These are phyloP conservation scores for Erinaceus europaeus DNA, from an alignment of 2,113 vertebrate genomes.

Conservation along the genomic window DNA sequence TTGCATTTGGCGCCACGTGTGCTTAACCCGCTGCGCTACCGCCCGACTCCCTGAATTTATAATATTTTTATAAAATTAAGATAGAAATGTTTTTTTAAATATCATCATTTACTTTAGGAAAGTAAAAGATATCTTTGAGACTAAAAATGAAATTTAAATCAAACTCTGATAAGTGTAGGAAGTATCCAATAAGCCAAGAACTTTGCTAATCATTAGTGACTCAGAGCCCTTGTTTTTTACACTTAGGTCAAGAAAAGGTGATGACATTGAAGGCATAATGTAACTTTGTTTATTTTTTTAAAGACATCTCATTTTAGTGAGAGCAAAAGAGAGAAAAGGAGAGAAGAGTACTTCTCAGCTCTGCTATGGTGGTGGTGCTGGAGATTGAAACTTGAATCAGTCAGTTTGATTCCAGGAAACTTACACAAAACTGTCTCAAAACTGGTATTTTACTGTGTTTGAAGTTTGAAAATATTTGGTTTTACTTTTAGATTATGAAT, in stretches of 20 bases:
- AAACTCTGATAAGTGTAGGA: background rate
- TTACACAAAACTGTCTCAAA: background rate
- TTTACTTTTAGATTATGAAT: slow-evolving; percentile 30
- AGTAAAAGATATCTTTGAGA: background rate
- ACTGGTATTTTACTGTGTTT: background rate
- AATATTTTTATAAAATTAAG: too few species aligned
- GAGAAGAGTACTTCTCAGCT: too few species aligned
- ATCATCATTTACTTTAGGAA: background rate
- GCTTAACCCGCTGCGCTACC: too few species aligned
- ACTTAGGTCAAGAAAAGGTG: background rate
- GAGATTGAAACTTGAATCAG: too few species aligned
- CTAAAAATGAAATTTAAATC: background rate
- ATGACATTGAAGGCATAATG: background rate
- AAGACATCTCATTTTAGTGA: too few species aligned
- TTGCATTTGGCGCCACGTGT: too few species aligned
- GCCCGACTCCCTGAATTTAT: too few species aligned
- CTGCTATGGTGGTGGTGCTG: too few species aligned
- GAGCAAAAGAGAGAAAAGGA: too few species aligned
- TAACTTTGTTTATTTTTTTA: too few species aligned
- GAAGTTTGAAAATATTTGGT: slow-evolving; percentile 2
- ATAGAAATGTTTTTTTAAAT: too few species aligned
- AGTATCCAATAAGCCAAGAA: background rate
- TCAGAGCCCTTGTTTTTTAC: background rate
- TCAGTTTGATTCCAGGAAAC: background rate
- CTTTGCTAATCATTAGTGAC: background rate